phyloP scores from a whole-genome alignment of 2,113 vertebrate genomes.

The Bufo gargarizans region DNA sequence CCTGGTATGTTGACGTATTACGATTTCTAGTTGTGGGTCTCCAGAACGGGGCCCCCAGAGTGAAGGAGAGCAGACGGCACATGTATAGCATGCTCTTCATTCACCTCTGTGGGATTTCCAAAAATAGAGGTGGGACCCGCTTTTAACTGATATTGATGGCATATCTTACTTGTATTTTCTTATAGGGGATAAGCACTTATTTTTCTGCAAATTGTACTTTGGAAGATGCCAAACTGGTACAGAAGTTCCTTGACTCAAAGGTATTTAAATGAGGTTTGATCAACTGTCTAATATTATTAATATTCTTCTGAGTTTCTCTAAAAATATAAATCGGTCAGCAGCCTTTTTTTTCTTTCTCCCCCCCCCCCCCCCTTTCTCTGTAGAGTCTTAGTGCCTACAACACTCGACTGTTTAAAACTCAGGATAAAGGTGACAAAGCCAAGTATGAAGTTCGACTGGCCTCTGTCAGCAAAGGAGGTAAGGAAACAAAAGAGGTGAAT shows the following conservation, averaged over 20 bases:
- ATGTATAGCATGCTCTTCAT: too few relatives aligned
- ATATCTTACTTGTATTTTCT: not conserved
- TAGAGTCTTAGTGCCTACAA: constrained; percentile 92
- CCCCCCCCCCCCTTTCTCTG: constrained; percentile 49
- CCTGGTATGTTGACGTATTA: too few relatives aligned
- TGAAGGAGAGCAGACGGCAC: too few relatives aligned
- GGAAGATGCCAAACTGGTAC: constrained; percentile 86
- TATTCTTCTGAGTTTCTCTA: not conserved
- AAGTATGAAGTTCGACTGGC: constrained; percentile 88
- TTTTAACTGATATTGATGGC: too few relatives aligned
- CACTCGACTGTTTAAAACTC: constrained; percentile 86
- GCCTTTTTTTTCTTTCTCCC: too few relatives aligned
- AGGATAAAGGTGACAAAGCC: constrained; percentile 67
- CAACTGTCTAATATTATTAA: not conserved
- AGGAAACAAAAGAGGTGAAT: constrained; percentile 26
- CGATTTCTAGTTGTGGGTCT: too few relatives aligned
- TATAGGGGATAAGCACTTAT: constrained; percentile 86
- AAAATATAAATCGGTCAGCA: not conserved
- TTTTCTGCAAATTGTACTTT: constrained; percentile 87
- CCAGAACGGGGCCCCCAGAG: too few relatives aligned
- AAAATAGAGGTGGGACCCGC: too few relatives aligned
- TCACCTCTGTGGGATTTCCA: too few relatives aligned
- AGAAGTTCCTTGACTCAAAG: constrained; percentile 88
- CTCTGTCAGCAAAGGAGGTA: constrained; percentile 82
- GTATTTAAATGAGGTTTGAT: constrained; percentile 62